These are phyloP conservation scores for Darevskia mixta DNA, from an alignment of 2,797 vertebrate genomes.

Conservation along the genomic window DNA sequence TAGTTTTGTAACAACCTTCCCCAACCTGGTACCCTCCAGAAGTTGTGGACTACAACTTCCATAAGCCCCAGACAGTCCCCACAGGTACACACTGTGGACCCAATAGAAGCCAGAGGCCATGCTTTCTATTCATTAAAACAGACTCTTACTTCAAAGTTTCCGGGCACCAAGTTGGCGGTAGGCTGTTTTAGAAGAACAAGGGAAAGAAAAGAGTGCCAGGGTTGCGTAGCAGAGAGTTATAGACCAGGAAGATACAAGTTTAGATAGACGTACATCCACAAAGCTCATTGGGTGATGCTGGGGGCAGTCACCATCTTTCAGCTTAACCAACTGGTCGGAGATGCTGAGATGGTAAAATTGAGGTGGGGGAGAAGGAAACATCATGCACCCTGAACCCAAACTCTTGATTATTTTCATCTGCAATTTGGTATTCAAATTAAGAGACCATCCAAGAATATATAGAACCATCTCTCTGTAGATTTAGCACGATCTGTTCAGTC, in stretches of 20 bases:
- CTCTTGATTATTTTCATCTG: not conserved
- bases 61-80: too few species aligned
- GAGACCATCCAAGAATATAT: not conserved
- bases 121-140: too few species aligned
- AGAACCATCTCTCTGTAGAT: not conserved
- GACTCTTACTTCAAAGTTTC: too few species aligned
- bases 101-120: too few species aligned
- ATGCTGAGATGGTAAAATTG: not conserved
- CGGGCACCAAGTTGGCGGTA: too few species aligned
- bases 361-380: not conserved
- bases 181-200: too few species aligned
- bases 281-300: not conserved
- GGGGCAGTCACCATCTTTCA: not conserved
- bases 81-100: too few species aligned
- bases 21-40: too few species aligned
- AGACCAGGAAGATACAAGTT: not conserved
- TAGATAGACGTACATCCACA: not conserved
- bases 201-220: not conserved
- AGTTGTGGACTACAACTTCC: too few species aligned
- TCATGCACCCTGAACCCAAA: not conserved
- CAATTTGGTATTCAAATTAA: not conserved
- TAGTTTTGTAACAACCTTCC: accelerated
- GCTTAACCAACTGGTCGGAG: not conserved
- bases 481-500: not conserved
- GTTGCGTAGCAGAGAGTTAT: too few species aligned